Evolutionary conservation across 2,888 invertebrate species (phyloP).

Genomic region (Caenorhabditis imperialis): DNA sequence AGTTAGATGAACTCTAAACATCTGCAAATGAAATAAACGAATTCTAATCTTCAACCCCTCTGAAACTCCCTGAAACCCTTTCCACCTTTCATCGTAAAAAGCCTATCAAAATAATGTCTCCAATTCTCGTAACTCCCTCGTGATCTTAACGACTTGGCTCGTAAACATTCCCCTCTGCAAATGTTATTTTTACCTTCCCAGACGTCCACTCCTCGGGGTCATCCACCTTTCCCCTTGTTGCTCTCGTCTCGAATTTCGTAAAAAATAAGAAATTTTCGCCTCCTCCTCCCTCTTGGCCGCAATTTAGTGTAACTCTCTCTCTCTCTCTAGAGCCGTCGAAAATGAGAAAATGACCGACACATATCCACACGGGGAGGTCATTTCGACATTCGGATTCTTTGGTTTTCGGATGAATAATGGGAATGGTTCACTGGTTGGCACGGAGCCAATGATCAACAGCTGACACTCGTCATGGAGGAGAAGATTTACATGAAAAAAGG

Average conservation of each 20-base stretch:
- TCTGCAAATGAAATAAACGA: no score
- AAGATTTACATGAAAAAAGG: constrained; percentile 20
- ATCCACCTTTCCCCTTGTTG: not conserved
- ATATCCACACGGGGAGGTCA: no score
- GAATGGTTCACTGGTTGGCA: constrained; percentile 8
- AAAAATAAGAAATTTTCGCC: constrained; percentile 15
- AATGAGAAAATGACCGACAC: no score
- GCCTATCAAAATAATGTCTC: no score
- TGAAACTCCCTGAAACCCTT: no score
- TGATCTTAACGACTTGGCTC: no score
- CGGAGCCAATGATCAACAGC: constrained; percentile 48
- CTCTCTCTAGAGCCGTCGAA: no score
- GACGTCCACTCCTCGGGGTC: constrained; percentile 31
- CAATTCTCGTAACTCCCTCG: no score
- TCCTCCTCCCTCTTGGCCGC: not conserved
- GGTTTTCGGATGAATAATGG: not conserved
- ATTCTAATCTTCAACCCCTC: no score
- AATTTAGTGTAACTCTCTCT: constrained; percentile 6
- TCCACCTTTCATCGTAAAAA: no score
- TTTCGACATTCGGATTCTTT: no score
- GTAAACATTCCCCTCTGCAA: constrained; percentile 10
- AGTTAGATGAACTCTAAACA: no score
- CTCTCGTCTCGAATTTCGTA: constrained; percentile 50
- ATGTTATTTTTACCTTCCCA: constrained; percentile 26
- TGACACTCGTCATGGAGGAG: constrained; percentile 23